Evolutionary conservation across 2,113 vertebrate genomes (phyloP).

Genomic region (Capreolus pygargus): DNA sequence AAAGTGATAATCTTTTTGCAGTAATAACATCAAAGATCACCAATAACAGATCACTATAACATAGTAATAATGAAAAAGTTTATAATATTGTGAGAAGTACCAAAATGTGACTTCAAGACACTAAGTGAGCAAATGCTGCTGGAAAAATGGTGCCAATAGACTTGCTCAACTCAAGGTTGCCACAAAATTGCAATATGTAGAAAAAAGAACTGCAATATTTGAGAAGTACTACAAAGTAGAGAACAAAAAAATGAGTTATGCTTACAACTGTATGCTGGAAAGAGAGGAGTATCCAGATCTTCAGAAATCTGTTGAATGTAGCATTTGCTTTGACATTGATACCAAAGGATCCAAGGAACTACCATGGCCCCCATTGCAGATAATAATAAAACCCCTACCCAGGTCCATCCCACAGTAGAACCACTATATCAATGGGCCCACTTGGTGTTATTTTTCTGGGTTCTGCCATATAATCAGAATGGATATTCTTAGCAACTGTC

Average conservation of each 20-base stretch:
- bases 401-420: background rate
- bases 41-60: background rate
- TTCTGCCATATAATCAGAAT: background rate
- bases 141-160: background rate
- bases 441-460: background rate
- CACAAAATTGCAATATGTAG: background rate
- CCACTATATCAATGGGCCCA: background rate
- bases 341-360: background rate
- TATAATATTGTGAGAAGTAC: background rate
- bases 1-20: background rate
- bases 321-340: background rate
- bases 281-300: background rate
- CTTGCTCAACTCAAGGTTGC: background rate
- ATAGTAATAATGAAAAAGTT: background rate
- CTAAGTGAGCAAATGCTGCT: background rate
- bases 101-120: background rate
- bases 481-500: background rate
- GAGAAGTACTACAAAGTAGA: background rate
- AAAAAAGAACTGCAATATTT: background rate
- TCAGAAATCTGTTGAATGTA: background rate
- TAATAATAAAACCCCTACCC: background rate
- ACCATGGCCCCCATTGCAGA: background rate
- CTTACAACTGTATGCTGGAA: background rate
- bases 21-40: background rate
- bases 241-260: background rate